These are phyloP conservation scores for Dryobates pubescens DNA, from an alignment of 2,797 vertebrate genomes.

Conservation along the genomic window DNA sequence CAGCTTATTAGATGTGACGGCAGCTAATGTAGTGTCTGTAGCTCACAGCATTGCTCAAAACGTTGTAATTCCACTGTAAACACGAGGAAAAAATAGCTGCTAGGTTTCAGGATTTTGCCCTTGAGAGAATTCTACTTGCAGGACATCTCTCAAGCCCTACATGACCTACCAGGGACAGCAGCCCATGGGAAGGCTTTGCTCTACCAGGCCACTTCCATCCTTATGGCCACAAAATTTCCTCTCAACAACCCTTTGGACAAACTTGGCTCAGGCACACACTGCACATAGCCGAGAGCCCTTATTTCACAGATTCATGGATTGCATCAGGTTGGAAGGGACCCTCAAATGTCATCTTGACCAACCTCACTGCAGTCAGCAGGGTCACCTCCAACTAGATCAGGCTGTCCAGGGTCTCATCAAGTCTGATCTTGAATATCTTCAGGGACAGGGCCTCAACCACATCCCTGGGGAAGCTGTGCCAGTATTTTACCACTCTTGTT, in stretches of 20 bases:
- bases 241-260: not conserved
- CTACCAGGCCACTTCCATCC: not conserved
- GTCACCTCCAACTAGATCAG: no score
- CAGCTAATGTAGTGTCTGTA: not conserved
- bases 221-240: not conserved
- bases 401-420: no score
- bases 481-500: no score
- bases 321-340: no score
- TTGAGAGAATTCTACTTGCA: not conserved
- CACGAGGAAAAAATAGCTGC: not conserved
- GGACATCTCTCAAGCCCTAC: not conserved
- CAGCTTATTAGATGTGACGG: not conserved
- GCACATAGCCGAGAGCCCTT: not conserved
- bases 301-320: no score
- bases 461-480: no score
- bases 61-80: not conserved
- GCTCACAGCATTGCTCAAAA: not conserved
- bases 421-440: no score
- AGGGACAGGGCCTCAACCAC: no score
- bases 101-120: not conserved
- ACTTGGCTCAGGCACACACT: accelerated
- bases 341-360: no score
- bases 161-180: not conserved
- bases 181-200: not conserved
- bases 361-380: no score